These are phyloP conservation scores for Limnephilus marmoratus DNA, from an alignment of 2,888 invertebrate genomes.

Conservation along the genomic window DNA sequence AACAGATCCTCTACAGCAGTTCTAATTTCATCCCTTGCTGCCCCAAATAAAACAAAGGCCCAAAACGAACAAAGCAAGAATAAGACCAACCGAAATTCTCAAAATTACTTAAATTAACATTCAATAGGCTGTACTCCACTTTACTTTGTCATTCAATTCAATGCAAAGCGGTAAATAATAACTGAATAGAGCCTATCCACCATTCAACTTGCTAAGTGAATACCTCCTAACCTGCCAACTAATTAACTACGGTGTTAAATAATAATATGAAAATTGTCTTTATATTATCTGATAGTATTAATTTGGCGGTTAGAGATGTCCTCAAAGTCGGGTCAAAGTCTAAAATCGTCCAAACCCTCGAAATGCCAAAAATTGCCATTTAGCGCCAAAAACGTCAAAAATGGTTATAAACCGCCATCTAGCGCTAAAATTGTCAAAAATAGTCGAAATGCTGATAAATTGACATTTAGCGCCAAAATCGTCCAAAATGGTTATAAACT, in stretches of 20 bases:
- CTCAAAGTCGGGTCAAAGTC: too few species aligned
- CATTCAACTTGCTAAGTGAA: neutral
- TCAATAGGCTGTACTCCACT: neutral
- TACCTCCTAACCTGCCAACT: neutral
- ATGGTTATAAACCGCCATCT: too few species aligned
- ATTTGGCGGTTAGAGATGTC: too few species aligned
- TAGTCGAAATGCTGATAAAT: too few species aligned
- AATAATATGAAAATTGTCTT: too few species aligned
- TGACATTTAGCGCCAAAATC: too few species aligned
- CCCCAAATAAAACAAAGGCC: neutral
- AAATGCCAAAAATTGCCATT: too few species aligned
- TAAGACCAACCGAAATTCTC: neutral
- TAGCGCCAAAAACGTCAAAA: too few species aligned
- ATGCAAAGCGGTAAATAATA: conserved; percentile 26
- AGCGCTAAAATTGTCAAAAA: too few species aligned
- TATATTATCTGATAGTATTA: too few species aligned
- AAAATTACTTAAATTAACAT: neutral
- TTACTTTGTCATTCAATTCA: neutral
- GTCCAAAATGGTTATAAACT: too few species aligned
- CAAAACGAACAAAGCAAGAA: neutral
- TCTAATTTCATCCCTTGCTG: neutral
- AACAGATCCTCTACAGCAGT: neutral
- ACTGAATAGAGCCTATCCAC: neutral
- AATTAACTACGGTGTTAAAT: neutral
- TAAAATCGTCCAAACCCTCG: too few species aligned